These are phyloP conservation scores for Drosophila pruinosa DNA, from an alignment of 1,140 invertebrate genomes.

Conservation along the genomic window DNA sequence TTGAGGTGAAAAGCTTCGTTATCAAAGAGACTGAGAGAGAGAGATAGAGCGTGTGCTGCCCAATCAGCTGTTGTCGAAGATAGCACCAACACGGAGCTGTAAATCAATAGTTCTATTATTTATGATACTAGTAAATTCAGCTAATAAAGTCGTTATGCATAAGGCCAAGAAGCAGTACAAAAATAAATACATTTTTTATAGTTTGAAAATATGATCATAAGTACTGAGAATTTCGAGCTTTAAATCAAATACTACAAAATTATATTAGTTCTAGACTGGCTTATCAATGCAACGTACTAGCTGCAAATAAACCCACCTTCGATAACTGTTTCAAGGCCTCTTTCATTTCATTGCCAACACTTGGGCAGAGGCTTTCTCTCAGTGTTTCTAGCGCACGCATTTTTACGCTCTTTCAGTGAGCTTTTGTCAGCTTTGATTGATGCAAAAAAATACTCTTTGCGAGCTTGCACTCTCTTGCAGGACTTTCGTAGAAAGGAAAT, in stretches of 20 bases:
- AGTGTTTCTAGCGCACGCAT: neutral
- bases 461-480: conserved; percentile 33
- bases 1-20: conserved; percentile 63
- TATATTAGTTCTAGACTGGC: neutral
- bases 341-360: conserved; percentile 42
- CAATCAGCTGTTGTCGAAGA: conserved; percentile 55
- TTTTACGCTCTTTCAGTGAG: conserved; percentile 23
- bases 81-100: conserved; percentile 15
- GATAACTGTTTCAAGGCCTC: conserved; percentile 6
- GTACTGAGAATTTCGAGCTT: neutral
- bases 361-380: neutral
- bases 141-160: neutral
- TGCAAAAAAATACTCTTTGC: conserved; percentile 42
- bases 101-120: conserved; percentile 57
- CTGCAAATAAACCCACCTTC: conserved; percentile 17
- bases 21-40: conserved; percentile 23
- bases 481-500: conserved; percentile 52
- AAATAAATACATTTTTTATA: neutral
- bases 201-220: neutral
- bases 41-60: neutral
- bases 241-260: neutral
- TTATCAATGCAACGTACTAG: conserved; percentile 17
- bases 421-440: conserved; percentile 51
- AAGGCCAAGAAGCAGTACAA: neutral
- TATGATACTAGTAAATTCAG: conserved; percentile 16